A percentile compares a stretch with the other conserved stretches of the same genome.
phyloP scores from a whole-genome alignment of 2,113 vertebrate species.

The Coregonus clupeaformis region DNA sequence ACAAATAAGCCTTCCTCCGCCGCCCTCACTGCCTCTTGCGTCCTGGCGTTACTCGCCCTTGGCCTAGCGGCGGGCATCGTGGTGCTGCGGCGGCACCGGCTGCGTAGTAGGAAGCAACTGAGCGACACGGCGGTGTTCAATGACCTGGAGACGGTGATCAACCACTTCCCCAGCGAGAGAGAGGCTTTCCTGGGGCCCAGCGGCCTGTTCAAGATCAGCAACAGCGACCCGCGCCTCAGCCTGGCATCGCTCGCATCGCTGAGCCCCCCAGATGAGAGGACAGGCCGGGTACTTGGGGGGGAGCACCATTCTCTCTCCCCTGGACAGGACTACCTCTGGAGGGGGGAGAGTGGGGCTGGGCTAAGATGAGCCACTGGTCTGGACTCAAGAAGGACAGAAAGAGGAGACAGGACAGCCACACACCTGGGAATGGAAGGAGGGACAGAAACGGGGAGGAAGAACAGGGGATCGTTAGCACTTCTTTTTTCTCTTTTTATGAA shows the following conservation, averaged over 20 bases:
- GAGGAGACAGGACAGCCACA: neutral
- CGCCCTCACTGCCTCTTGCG: conserved; percentile 67
- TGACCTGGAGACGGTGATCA: conserved; percentile 77
- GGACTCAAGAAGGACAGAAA: neutral
- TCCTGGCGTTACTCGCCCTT: conserved; percentile 74
- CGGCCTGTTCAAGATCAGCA: conserved; percentile 72
- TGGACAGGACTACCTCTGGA: conserved; percentile 70
- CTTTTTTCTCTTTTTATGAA: conserved; percentile 42
- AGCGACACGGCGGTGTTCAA: conserved; percentile 65
- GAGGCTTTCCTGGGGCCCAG: conserved; percentile 72
- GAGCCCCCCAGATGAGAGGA: conserved; percentile 35
- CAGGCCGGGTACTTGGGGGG: conserved; percentile 52
- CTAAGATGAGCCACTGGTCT: conserved; percentile 58
- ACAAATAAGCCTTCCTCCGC: conserved; percentile 44
- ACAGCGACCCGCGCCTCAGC: conserved; percentile 69
- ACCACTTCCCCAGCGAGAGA: conserved; percentile 72
- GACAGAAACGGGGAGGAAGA: conserved; percentile 13
- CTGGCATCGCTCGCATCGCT: conserved; percentile 39
- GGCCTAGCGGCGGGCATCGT: conserved; percentile 68
- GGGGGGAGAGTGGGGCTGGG: conserved; percentile 55
- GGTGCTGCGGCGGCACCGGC: conserved; percentile 66
- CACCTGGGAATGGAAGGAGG: neutral
- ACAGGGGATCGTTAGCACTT: conserved; percentile 61
- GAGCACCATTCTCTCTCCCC: conserved; percentile 50
- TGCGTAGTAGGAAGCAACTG: conserved; percentile 25